Percentiles rank a stretch among this genome's conserved stretches.
These are phyloP conservation scores for Onthophagus sagittarius DNA, from an alignment of 2,888 invertebrate genomes.

Conservation along the genomic window DNA sequence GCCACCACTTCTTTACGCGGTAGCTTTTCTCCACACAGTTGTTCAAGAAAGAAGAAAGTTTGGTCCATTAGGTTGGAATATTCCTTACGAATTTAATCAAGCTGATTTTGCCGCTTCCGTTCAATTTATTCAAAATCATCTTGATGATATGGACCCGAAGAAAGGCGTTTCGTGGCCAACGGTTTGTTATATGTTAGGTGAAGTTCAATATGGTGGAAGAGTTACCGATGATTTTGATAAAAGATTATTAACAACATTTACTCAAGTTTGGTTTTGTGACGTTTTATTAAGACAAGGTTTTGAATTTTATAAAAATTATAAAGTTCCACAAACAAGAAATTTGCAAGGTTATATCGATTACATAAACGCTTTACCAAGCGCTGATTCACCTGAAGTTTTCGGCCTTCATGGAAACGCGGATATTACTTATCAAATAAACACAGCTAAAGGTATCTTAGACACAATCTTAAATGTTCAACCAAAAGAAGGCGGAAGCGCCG, in stretches of 20 bases:
- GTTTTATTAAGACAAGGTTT: constrained; percentile 80
- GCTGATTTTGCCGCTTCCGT: constrained; percentile 94
- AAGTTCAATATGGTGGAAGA: constrained; percentile 76
- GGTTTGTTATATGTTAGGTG: constrained; percentile 95
- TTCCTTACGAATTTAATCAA: constrained; percentile 96
- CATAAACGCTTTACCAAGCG: constrained; percentile 77
- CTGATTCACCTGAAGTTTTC: constrained; percentile 93
- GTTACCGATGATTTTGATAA: constrained; percentile 98
- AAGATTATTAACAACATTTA: constrained; percentile 86
- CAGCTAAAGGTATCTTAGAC: constrained; percentile 88
- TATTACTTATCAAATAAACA: constrained; percentile 96
- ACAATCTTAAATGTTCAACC: constrained; percentile 96
- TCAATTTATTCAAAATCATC: constrained; percentile 93
- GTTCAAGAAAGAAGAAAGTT: constrained; percentile 94
- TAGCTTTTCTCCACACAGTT: constrained; percentile 92
- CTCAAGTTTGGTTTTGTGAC: constrained; percentile 92
- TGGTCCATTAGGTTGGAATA: constrained; percentile 90
- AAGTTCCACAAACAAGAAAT: constrained; percentile 81
- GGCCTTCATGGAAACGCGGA: constrained; percentile 96
- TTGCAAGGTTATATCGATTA: constrained; percentile 79
- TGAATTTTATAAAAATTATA: constrained; percentile 91
- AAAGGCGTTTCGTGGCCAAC: constrained; percentile 97
- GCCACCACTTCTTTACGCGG: constrained; percentile 90
- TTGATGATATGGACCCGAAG: constrained; percentile 95
- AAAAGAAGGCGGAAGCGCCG: constrained; percentile 86